Base-by-base conservation (phyloP, 2,113 vertebrate species). In the Sapajus apella region DNA sequence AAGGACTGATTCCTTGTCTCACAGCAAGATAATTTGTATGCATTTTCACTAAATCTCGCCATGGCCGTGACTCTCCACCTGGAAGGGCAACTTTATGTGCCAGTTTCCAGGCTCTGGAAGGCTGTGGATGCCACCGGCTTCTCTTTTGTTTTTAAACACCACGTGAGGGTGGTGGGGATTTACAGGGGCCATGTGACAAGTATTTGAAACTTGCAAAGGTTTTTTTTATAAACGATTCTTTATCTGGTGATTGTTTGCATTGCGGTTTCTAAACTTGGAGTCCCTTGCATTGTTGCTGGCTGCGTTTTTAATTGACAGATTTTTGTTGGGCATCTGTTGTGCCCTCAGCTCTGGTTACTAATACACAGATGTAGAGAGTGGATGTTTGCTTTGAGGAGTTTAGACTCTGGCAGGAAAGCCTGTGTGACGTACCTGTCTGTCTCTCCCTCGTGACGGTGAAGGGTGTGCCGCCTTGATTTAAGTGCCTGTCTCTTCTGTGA, bases 351-450 rank as follows among this genome's bases (percentile, higher is more conserved):
- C n/a, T 30, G 8, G 37, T 43, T 43, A 25, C 7, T 66, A 6
- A 55, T 27, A 45, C 8, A 1, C 45, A 68, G 66, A 35, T 27
- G 3, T 21, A 11, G 20, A 70, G 30, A 70, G 21, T 43, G 18
- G 7, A 4, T 30, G 21, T 47, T 27, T n/a, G 55, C 16, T 43
- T 77, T 75, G 27, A 35, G 32, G 35, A 35, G 32, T 75, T 55
- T 3, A 10, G 32, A 32, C 14, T 25, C 23, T 25, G 23, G 17
- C 5, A 73, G 40, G 50, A 68, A 32, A 50, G 32, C 7, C 4
- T 1, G 0, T 35, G 10, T 6, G 8, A 2, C 27, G 1, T 4
- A 8, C 2, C 4, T 64, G 56, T 7, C 17, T 32, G 27, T 79
- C 40, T 10, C 43, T 87, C 3, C 35, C 35, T 72, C 13, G 4